These are phyloP conservation scores for Telmatherina bonti DNA, from an alignment of 2,797 vertebrate genomes.

Conservation along the genomic window DNA sequence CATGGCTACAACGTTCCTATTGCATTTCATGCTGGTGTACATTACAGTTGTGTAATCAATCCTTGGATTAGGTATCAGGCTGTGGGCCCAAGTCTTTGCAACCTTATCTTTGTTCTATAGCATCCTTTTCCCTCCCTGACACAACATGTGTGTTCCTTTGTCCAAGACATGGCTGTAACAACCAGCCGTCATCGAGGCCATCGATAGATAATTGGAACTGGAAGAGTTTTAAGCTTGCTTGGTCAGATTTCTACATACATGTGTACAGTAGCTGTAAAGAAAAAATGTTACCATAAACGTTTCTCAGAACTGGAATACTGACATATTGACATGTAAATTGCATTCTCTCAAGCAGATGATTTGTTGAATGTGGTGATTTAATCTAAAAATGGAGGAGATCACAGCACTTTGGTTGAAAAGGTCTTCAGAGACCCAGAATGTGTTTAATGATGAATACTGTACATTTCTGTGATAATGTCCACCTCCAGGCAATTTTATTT, in stretches of 20 bases:
- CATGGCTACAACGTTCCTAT: slow-evolving; percentile 24
- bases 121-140: slow-evolving; percentile 29
- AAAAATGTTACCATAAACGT: slow-evolving; percentile 1
- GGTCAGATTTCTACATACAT: too few species aligned
- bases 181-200: slow-evolving; percentile 12
- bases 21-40: slow-evolving; percentile 65
- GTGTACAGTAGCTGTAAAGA: neutral
- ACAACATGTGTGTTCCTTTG: slow-evolving; percentile 50
- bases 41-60: slow-evolving; percentile 64
- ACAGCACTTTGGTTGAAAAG: slow-evolving; percentile 26
- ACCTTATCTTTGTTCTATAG: slow-evolving; percentile 46
- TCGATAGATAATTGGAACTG: neutral
- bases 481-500: slow-evolving; percentile 12
- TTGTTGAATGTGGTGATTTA: slow-evolving; percentile 19
- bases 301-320: slow-evolving; percentile 2
- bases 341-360: neutral
- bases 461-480: slow-evolving; percentile 10
- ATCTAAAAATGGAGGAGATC: neutral
- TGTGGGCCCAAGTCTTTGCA: slow-evolving; percentile 31
- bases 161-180: slow-evolving; percentile 38
- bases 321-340: slow-evolving; percentile 6
- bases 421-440: slow-evolving; percentile 7
- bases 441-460: slow-evolving; percentile 16
- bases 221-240: neutral
- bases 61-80: slow-evolving; percentile 68